Evolutionary conservation across 2,888 invertebrate genomes (phyloP).

Genomic region (Yponomeuta malinellus): DNA sequence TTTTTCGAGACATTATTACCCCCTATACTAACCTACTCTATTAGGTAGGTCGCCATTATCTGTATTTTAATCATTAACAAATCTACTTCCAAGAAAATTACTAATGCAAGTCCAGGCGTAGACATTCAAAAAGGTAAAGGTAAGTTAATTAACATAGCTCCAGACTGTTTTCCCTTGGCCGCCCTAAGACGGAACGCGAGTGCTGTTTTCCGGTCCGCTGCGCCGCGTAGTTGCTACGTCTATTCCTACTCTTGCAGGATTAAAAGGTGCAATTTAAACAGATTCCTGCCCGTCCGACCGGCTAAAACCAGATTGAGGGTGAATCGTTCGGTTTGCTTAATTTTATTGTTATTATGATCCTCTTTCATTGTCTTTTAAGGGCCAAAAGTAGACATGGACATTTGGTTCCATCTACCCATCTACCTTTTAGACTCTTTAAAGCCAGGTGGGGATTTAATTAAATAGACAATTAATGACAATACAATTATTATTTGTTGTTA

Average conservation of each 20-base stretch:
- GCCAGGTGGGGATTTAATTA: background rate
- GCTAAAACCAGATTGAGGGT: slow-evolving; percentile 28
- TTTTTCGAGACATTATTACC: no score
- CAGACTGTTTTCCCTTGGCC: slow-evolving; percentile 25
- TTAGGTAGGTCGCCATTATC: no score
- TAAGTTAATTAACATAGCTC: slow-evolving; percentile 34
- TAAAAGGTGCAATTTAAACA: slow-evolving; percentile 45
- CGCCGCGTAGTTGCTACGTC: slow-evolving; percentile 23
- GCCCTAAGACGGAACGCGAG: slow-evolving; percentile 26
- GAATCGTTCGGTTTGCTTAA: slow-evolving; percentile 21
- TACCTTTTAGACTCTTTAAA: background rate
- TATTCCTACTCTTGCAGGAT: slow-evolving; percentile 29
- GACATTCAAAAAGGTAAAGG: slow-evolving; percentile 19
- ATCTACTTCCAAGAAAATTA: background rate
- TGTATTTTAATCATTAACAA: no score
- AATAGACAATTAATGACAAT: background rate
- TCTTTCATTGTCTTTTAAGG: slow-evolving; percentile 8
- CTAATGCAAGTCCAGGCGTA: background rate
- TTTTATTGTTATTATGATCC: slow-evolving; percentile 7
- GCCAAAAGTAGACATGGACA: background rate
- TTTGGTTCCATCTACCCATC: background rate
- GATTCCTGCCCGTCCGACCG: slow-evolving; percentile 32
- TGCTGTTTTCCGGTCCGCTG: slow-evolving; percentile 35
- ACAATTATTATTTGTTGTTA: no score
- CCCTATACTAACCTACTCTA: no score